Conservation (phyloP, 2,888 invertebrate genomes). For the Odontomyia ornata region DNA sequence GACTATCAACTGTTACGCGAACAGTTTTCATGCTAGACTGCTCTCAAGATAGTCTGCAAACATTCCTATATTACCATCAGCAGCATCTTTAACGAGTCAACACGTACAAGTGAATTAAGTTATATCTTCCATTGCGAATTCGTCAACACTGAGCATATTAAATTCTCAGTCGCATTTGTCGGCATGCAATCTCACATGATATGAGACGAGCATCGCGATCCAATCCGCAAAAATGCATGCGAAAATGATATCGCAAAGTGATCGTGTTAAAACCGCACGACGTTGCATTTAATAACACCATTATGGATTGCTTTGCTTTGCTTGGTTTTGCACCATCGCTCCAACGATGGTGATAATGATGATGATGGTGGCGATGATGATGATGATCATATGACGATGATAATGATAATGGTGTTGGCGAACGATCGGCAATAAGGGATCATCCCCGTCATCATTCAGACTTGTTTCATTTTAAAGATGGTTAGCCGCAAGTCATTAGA, state of each 20-base stretch:
- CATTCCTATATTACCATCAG: not conserved
- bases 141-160: conserved; percentile 4
- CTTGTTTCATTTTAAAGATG: conserved; percentile 14
- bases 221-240: conserved; percentile 21
- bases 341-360: not conserved
- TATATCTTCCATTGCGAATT: not conserved
- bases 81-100: not conserved
- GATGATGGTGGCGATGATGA: conserved; percentile 25
- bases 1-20: too few species aligned
- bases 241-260: conserved; percentile 9
- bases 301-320: not conserved
- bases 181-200: not conserved
- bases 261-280: conserved; percentile 28
- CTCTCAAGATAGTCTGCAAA: too few species aligned
- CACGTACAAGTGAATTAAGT: conserved; percentile 10
- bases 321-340: not conserved
- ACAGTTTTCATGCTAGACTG: too few species aligned
- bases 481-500: conserved; percentile 36
- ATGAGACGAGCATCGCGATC: not conserved
- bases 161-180: not conserved
- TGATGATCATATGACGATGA: conserved; percentile 28
- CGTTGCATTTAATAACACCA: conserved; percentile 30
- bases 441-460: not conserved
- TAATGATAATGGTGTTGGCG: conserved; percentile 20
- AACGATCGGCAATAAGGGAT: conserved; percentile 2